Evolutionary conservation across 2,888 invertebrate species (phyloP), one percentile per base, ranked within the genome.

Genomic region (Entomobrya proxima): DNA sequence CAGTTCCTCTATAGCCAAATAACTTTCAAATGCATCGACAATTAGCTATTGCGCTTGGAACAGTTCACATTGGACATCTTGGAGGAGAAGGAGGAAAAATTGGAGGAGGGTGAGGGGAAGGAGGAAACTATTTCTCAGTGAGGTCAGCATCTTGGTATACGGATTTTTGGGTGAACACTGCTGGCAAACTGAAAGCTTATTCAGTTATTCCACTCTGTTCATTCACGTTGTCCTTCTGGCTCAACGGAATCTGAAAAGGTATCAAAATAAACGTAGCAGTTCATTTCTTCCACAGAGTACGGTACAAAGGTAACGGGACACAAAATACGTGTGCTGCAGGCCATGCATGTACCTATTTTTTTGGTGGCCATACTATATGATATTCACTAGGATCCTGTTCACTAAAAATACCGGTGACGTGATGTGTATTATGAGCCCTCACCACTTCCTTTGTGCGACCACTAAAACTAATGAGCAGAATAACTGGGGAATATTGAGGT

Each of bases 11-110:
- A 95, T 95, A 15, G 94, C 93, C 81, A 98, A 95, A 92, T 97
- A 98, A 87, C 95, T 94, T 90, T 97, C 95, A 88, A 99, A 93
- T 86, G 97, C 96, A 90, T 94, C 94, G 90, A 98, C 96, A 89
- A 98, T 95, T 89, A 95, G 95, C 86, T 95, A 94, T 93, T 99
- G 98, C 35, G 98, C 98, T 91, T 96, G 95, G 89, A 99, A 93
- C 32, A 99, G 93, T 92, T 99, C 99, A 27, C 81, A 18, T 50
- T 55, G 27, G 27, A 40, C 61, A 18, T 47, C 35, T 4, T 67
- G 9, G 37, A 37, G 44, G 27, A 24, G 58, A 2, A 27, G 3
- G 44, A 37, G 58, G 6, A 27, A 5, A 21, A 58, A 24, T 2
- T 24, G 27, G 5, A 58, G 4, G 6, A 58, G 11, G 58, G 30